phyloP scores from a whole-genome alignment of 37 sponge, comb jelly and placozoan genomes.

The Tethya wilhelma region DNA sequence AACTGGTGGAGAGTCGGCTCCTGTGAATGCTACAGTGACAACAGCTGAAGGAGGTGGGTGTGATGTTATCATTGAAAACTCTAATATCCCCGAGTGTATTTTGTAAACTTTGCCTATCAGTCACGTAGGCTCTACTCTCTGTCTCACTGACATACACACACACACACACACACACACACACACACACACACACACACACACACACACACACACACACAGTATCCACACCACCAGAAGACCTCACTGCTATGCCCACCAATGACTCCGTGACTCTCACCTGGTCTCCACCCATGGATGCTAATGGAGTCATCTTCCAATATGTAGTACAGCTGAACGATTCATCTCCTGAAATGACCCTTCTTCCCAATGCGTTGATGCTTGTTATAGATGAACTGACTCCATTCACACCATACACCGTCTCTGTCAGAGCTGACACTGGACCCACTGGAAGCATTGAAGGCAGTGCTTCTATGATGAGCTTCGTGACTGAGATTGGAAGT shows the following conservation, averaged over 20 bases:
- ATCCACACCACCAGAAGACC: not conserved
- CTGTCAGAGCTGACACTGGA: slow-evolving; percentile 32
- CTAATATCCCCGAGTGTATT: no score
- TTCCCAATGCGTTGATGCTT: not conserved
- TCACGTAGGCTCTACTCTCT: no score
- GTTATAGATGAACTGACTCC: slow-evolving; percentile 3
- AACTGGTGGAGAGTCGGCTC: not conserved
- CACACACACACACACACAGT: slow-evolving; percentile 12
- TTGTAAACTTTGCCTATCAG: no score
- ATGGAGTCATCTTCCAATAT: slow-evolving; percentile 52
- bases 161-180: not conserved
- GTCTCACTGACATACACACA: not conserved
- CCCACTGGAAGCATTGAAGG: slow-evolving; percentile 2
- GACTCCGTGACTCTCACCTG: slow-evolving; percentile 10
- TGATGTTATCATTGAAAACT: no score
- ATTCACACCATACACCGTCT: slow-evolving; percentile 54
- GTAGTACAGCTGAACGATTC: not conserved
- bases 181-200: slow-evolving; percentile 2
- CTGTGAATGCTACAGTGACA: not conserved
- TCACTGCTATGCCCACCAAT: slow-evolving; percentile 7
- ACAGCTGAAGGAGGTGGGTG: slow-evolving; percentile 28
- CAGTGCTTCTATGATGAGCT: not conserved
- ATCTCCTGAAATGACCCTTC: not conserved
- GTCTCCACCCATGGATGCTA: slow-evolving; percentile 32
- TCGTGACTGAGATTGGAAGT: slow-evolving; percentile 24